Percentiles rank a stretch among this genome's conserved stretches.
phyloP scores from a whole-genome alignment of 1,140 invertebrate species.

The Drosophila guanche region DNA sequence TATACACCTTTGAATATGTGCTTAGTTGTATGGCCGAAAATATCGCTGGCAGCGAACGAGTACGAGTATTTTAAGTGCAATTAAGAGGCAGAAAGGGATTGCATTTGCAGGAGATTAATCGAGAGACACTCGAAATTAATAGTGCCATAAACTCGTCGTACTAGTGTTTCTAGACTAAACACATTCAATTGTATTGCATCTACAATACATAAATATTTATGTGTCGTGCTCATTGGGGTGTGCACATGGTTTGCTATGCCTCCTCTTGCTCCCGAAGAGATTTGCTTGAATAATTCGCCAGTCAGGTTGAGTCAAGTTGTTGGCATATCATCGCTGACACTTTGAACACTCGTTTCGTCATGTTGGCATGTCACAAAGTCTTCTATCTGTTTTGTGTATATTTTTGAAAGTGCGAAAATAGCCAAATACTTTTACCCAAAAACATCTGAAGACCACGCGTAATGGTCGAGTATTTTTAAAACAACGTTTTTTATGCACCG shows the following conservation, averaged over 20 bases:
- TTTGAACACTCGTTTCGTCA: constrained; percentile 74
- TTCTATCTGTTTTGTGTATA: constrained; percentile 45
- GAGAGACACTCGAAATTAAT: constrained; percentile 56
- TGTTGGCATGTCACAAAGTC: constrained; percentile 74
- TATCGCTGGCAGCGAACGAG: constrained; percentile 52
- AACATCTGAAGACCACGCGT: constrained; percentile 27
- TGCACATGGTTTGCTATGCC: too few species aligned
- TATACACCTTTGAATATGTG: constrained; percentile 50
- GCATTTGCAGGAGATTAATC: constrained; percentile 70
- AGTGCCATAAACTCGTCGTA: background rate
- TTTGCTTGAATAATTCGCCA: constrained; percentile 58
- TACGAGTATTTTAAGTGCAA: constrained; percentile 64
- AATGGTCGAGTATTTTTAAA: constrained; percentile 65
- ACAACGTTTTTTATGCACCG: constrained; percentile 71
- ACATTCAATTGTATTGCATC: too few species aligned
- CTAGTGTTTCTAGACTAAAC: constrained; percentile 12
- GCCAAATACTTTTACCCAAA: constrained; percentile 13
- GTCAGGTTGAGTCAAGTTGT: constrained; percentile 71
- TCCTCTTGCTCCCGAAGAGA: constrained; percentile 4
- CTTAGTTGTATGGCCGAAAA: constrained; percentile 53
- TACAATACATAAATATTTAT: too few species aligned
- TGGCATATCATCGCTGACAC: constrained; percentile 75
- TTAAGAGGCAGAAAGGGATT: constrained; percentile 54
- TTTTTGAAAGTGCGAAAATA: constrained; percentile 60
- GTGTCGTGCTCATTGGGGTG: too few species aligned